Base-by-base conservation (phyloP, 1,140 invertebrate species). In the Procambarus virginalis region DNA sequence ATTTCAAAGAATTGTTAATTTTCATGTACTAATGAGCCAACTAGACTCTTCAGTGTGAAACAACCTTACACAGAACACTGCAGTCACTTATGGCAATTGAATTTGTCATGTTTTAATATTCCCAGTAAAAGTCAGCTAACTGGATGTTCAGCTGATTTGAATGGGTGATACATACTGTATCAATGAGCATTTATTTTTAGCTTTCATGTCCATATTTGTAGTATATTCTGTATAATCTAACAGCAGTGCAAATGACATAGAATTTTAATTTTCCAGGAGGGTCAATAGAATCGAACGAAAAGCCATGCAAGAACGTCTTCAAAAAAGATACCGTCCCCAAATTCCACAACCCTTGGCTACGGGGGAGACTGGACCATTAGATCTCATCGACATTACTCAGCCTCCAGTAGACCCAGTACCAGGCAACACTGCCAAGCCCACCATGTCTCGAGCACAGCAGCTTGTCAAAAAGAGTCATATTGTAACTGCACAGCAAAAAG, bases 401-500 rank as follows among this genome's bases (percentile, higher is more conserved):
- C 82, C 84, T 45, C 83, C 79, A 51, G 17, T 17, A 79, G 84
- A 78, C n/a, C 14, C 84, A 34, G 48, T 51, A 45, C 75, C 86
- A n/a, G 17, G 22, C 20, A 48, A 51, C 20, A 51, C 8, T 9
- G 64, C 70, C 6, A 85, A 83, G 20, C 73, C 81, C 9, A 86
- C 78, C 20, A 84, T 90, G 73, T 83, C 88, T 46, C 78, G 91
- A 70, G 91, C 91, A 46, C 91, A 90, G 60, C 91, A 92, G 22
- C 80, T 92, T 4, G 79, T 92, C 9, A 92, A 90, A 49, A 92
- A 92, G 55, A 90, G 88, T 46, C 88, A 90, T 34, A 92, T 92
- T 48, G 91, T 92, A n/a, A 92, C 91, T 17, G 91, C 91, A 14
- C 91, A 92, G 45, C 91, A 90, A 60, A 92, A 90, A 79, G 87